These are phyloP conservation scores for Pyrocoelia pectoralis DNA, from an alignment of 2,888 invertebrate species.

Conservation along the genomic window DNA sequence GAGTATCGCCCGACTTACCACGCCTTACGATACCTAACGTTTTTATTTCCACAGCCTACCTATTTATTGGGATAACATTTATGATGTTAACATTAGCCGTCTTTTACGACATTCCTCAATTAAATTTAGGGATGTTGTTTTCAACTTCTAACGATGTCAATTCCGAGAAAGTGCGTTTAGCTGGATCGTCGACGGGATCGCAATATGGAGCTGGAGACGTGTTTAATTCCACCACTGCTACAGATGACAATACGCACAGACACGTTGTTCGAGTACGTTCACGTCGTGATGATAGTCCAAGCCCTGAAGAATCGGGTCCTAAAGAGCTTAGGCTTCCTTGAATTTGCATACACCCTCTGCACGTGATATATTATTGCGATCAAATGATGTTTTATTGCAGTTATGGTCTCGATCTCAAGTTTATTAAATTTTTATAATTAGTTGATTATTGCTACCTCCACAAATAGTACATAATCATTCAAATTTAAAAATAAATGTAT, in stretches of 20 bases:
- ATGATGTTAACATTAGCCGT: constrained; percentile 86
- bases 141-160: constrained; percentile 58
- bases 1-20: constrained; percentile 51
- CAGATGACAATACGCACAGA: constrained; percentile 63
- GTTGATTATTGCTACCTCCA: too few species aligned
- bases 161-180: constrained; percentile 73
- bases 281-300: constrained; percentile 73
- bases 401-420: not conserved
- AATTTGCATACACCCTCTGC: constrained; percentile 22
- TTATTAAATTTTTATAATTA: too few species aligned
- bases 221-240: constrained; percentile 60
- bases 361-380: not conserved
- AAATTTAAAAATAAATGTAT: too few species aligned
- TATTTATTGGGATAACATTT: constrained; percentile 81
- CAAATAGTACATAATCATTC: too few species aligned
- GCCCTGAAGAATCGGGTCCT: constrained; percentile 73
- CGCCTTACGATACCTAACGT: constrained; percentile 7
- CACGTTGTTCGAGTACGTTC: constrained; percentile 70
- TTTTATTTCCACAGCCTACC: constrained; percentile 69
- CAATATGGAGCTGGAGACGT: constrained; percentile 58
- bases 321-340: constrained; percentile 38
- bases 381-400: too few species aligned
- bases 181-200: constrained; percentile 63
- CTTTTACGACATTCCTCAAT: constrained; percentile 88
- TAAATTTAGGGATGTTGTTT: constrained; percentile 83